Base-by-base conservation (phyloP, 2,113 vertebrate species). In the Alces alces region DNA sequence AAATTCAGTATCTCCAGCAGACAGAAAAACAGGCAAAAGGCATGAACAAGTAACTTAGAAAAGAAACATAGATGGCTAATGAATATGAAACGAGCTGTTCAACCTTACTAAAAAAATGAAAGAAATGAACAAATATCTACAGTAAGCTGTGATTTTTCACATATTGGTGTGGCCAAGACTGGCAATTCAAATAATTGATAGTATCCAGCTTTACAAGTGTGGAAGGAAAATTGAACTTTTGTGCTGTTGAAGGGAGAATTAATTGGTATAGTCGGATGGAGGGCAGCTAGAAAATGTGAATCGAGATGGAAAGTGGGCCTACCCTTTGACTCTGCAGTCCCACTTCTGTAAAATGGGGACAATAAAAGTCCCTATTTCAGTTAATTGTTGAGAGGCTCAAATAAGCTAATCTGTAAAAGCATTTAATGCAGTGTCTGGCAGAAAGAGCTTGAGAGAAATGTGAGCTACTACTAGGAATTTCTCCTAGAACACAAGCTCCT, bases 131-230 rank as follows among this genome's bases (percentile, higher is more conserved):
- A 91, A 66, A 52, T 43, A 89, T 58, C 73, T 83, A 33, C 36
- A 93, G 78, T 66, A 50, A 83, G 50, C 54, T 84, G 3, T 39
- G 64, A 43, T 39, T 96, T 92, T 73, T 96, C 58, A 76, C n/a
- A 2, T 64, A 23, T 93, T 66, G 10, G 12, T 85, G 45, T 96
- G 54, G 60, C 43, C 17, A 64, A 7, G 36, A n/a, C 47, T 43
- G n/a, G 47, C 89, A 82, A 61, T 93, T 88, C 78, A 95, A 91
- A 89, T 96, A 79, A 86, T 76, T 86, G 89, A 80, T 47, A 61
- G 91, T 27, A n/a, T 93, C 86, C 45, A 61, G 23, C 17, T 70
- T 47, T 66, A 47, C 52, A 50, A 85, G 30, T 6, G 3, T 5
- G 25, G 57, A 64, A 70, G 21, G 17, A 79, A 84, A 50, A 21